phyloP scores from a whole-genome alignment of 1,140 invertebrate species.

The Heliconius melpomene region DNA sequence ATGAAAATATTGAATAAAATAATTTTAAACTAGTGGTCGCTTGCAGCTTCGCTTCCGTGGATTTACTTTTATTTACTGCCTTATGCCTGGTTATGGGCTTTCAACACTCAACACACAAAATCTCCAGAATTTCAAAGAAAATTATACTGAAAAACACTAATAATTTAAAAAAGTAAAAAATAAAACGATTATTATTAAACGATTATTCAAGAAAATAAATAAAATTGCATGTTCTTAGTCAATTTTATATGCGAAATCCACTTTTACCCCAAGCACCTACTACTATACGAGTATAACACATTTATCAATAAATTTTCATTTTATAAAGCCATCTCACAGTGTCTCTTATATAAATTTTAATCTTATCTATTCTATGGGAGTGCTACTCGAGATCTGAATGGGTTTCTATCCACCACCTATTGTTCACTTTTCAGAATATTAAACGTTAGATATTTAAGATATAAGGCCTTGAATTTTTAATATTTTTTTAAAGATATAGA shows the following conservation, averaged over 20 bases:
- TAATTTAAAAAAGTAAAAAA: too few relatives aligned
- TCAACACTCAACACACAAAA: too few relatives aligned
- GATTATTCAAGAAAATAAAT: too few relatives aligned
- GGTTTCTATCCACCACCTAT: conserved; percentile 45
- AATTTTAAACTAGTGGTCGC: not conserved
- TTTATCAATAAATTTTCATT: conserved; percentile 3
- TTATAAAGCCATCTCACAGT: not conserved
- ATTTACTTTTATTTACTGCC: too few relatives aligned
- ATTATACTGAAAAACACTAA: too few relatives aligned
- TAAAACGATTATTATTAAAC: too few relatives aligned
- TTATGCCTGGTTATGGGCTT: too few relatives aligned
- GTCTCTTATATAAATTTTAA: conserved; percentile 31
- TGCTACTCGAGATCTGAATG: conserved; percentile 44
- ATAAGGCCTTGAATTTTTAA: not conserved
- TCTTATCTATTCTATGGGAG: conserved; percentile 23
- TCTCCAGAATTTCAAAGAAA: too few relatives aligned
- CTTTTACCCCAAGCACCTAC: not conserved
- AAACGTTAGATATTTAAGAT: conserved; percentile 32
- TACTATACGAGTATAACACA: conserved; percentile 1
- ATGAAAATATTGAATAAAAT: not conserved
- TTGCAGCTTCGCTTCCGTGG: too few relatives aligned
- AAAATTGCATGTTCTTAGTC: not conserved
- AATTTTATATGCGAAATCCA: not conserved
- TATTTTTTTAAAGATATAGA: too few relatives aligned
- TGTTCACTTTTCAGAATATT: conserved; percentile 45